Base-by-base conservation (phyloP, 2,888 invertebrate genomes). In the Polylopha cassiicola region DNA sequence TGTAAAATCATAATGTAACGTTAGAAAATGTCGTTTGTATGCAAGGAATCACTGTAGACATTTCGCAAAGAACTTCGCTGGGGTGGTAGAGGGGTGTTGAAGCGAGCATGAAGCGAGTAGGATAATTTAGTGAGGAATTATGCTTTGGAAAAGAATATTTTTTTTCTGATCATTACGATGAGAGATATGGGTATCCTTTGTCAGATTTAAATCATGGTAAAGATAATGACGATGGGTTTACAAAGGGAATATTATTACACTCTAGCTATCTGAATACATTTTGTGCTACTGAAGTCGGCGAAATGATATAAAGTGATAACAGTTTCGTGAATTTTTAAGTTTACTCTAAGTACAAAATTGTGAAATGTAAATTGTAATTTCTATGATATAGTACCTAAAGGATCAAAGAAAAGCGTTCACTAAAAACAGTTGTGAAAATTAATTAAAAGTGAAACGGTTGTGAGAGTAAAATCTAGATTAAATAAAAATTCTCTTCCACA, bases 21-120 rank as follows among this genome's bases (percentile, higher is more conserved):
- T 67, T 74, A 72, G 74, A 78, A 69, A 61, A 59, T 66, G 75
- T 84, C 85, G 78, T 86, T 86, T 86, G 85, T 86, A 86, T 86
- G 86, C 86, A 79, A 73, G 76, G 80, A 85, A 84, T 85, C 85
- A 82, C 76, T 75, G 81, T 75, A 84, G 84, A 86, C 86, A 86
- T 86, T 84, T 85, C 79, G 71, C 80, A 79, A 66, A 65, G 73
- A 80, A 75, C 65, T 79, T 73, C 64, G 54, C 53, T 53, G 51
- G 51, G 51, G 47, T 32, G 50, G 47, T 48, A 46, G 47, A 55
- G 61, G 62, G 71, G 75, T 61, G 75, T 62, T 67, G 73, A 75
- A 70, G 71, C 71, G 65, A 65, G 65, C 72, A 70, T 69, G 78
- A 73, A 75, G 64, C 69, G 72, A 69, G 59, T 58, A 58, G 61